phyloP scores from a whole-genome alignment of 2,113 vertebrate genomes.

The Rhadina sibilatrix region DNA sequence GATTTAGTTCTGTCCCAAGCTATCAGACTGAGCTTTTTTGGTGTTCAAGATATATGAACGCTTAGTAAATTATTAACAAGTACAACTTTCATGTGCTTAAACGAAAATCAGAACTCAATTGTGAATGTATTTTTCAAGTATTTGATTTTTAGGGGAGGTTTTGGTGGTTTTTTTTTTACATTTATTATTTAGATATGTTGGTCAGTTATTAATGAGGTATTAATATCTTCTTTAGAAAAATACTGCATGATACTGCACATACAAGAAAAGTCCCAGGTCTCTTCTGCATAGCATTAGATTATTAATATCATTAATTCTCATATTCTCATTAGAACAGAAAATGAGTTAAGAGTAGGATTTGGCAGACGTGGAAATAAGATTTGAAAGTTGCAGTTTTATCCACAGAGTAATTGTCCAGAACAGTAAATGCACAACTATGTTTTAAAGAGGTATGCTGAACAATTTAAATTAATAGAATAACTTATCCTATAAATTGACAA shows the following conservation, averaged over 20 bases:
- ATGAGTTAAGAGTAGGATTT: neutral
- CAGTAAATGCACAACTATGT: neutral
- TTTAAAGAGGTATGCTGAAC: neutral
- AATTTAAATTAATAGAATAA: neutral
- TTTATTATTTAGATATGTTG: neutral
- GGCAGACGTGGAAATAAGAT: neutral
- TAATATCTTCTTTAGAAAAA: neutral
- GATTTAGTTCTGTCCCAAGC: neutral
- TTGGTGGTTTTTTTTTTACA: rapidly evolving
- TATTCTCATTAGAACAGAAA: neutral
- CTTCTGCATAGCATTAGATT: neutral
- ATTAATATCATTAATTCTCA: neutral
- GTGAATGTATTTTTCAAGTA: neutral
- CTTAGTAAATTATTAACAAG: neutral
- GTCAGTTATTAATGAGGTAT: neutral
- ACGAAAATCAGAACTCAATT: neutral
- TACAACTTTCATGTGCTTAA: neutral
- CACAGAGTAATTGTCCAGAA: neutral
- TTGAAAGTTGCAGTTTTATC: neutral
- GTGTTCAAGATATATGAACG: neutral
- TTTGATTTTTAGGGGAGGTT: neutral
- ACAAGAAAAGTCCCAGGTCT: neutral
- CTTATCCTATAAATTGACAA: neutral
- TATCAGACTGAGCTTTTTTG: neutral
- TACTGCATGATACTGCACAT: neutral